These are phyloP conservation scores for Echiichthys vipera DNA, from an alignment of 2,797 vertebrate species.

Conservation along the genomic window DNA sequence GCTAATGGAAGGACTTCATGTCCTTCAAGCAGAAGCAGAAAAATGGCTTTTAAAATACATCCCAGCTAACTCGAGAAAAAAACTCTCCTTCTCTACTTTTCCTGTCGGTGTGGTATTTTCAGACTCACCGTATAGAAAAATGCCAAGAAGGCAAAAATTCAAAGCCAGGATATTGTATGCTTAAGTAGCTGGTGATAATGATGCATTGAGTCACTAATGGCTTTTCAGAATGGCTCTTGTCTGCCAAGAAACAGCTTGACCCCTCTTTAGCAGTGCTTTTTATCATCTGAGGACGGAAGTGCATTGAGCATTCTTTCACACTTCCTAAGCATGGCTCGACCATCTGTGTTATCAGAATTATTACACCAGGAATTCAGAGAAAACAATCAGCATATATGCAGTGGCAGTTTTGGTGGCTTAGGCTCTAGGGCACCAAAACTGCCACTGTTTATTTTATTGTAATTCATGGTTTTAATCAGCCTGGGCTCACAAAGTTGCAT, in stretches of 20 bases:
- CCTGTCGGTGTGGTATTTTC: conserved; percentile 61
- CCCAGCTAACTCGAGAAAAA: conserved; percentile 42
- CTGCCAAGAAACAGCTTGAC: conserved; percentile 65
- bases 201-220: conserved; percentile 76
- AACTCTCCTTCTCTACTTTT: conserved; percentile 41
- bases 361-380: conserved; percentile 5
- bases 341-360: conserved; percentile 13
- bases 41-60: conserved; percentile 62
- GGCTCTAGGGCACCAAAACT: background rate
- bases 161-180: conserved; percentile 60
- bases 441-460: background rate
- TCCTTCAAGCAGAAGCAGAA: conserved; percentile 45
- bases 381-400: too few relatives aligned
- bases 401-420: too few relatives aligned
- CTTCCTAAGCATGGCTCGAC: conserved; percentile 18
- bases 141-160: conserved; percentile 71
- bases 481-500: too few relatives aligned
- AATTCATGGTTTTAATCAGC: conserved; percentile 26
- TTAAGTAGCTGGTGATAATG: conserved; percentile 69
- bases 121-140: conserved; percentile 64
- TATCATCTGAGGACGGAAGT: conserved; percentile 39
- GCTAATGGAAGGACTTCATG: conserved; percentile 61
- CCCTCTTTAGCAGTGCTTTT: conserved; percentile 62
- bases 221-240: conserved; percentile 72
- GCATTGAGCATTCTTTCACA: conserved; percentile 33